phyloP scores from a whole-genome alignment of 2,888 invertebrate species.

The Atherix ibis region DNA sequence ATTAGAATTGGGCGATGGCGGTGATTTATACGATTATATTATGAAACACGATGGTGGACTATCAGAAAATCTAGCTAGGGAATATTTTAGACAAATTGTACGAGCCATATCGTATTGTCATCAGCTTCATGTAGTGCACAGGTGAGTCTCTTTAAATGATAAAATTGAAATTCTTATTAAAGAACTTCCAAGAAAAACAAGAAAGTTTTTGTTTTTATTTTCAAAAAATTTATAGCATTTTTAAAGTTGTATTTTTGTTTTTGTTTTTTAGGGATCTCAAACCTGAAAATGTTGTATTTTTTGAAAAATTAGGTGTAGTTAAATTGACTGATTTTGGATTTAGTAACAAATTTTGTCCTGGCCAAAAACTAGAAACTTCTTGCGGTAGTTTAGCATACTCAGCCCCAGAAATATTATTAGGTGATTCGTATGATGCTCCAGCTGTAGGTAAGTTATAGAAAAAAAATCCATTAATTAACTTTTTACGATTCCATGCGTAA shows the following conservation, averaged over 20 bases:
- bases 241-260: slow-evolving; percentile 1
- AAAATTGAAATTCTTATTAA: background rate
- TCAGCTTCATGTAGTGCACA: slow-evolving; percentile 54
- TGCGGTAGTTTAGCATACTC: slow-evolving; percentile 98
- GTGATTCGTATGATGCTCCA: slow-evolving; percentile 97
- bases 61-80: slow-evolving; percentile 64
- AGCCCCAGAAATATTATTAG: slow-evolving; percentile 95
- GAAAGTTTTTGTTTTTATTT: too few relatives aligned
- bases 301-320: slow-evolving; percentile 90
- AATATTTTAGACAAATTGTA: slow-evolving; percentile 94
- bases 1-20: slow-evolving; percentile 94
- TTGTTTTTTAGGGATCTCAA: slow-evolving; percentile 65
- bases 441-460: slow-evolving; percentile 62
- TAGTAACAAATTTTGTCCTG: slow-evolving; percentile 92
- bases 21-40: slow-evolving; percentile 96
- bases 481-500: too few relatives aligned
- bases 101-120: slow-evolving; percentile 97
- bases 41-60: slow-evolving; percentile 88
- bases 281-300: slow-evolving; percentile 99
- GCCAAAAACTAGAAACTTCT: slow-evolving; percentile 91
- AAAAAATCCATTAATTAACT: too few relatives aligned
- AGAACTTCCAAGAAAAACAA: too few relatives aligned
- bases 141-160: slow-evolving; percentile 17
- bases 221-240: too few relatives aligned
- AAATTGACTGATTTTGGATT: slow-evolving; percentile 98